Evolutionary conservation across 2,888 invertebrate species (phyloP).

Genomic region (Agriopis leucophaearia): DNA sequence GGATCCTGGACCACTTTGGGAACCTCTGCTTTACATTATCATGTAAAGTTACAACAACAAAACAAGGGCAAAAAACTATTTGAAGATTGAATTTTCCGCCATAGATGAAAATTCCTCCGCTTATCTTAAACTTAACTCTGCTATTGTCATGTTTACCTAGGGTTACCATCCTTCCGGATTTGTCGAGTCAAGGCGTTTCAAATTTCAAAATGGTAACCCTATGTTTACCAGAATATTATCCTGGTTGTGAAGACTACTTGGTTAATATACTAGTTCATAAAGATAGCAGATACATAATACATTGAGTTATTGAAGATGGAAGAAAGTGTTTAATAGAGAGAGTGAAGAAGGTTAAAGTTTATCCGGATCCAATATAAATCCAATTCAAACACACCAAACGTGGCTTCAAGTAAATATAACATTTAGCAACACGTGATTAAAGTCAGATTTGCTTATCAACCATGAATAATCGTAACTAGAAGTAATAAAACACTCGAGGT

Average conservation of each 20-base stretch:
- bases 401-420: slow-evolving; percentile 1
- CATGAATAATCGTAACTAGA: neutral
- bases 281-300: neutral
- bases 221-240: slow-evolving; percentile 35
- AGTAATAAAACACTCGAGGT: slow-evolving; percentile 1
- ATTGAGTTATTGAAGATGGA: slow-evolving; percentile 1
- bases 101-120: neutral
- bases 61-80: no score
- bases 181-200: no score
- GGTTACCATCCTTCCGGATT: no score
- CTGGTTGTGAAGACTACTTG: slow-evolving; percentile 22
- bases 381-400: neutral
- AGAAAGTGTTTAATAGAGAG: slow-evolving; percentile 10
- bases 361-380: slow-evolving; percentile 12
- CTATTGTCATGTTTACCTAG: slow-evolving; percentile 45
- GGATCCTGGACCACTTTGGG: no score
- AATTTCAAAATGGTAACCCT: no score
- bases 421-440: neutral
- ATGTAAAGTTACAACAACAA: no score
- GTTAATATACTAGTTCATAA: slow-evolving; percentile 8
- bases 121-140: slow-evolving; percentile 41
- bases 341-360: slow-evolving; percentile 6
- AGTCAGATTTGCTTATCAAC: neutral
- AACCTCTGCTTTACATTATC: no score
- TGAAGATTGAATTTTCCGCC: no score